Evolutionary conservation across 2,113 vertebrate genomes (phyloP), one percentile per base, ranked within the genome.

Genomic region (Electrona antarctica): DNA sequence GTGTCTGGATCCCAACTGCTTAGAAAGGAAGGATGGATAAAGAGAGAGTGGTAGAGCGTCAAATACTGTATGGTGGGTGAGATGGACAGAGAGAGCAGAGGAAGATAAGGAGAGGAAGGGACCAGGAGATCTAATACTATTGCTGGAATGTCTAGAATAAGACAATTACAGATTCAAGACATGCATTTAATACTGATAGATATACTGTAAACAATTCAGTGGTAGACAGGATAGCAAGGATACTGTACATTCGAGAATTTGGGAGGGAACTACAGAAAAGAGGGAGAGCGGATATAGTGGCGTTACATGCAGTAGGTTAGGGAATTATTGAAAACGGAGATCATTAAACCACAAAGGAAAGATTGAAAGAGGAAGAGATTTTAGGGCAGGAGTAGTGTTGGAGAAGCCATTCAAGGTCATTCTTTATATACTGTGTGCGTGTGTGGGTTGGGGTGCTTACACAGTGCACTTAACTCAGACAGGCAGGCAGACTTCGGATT

Each of bases 1-100:
- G 92, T 54, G 83, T 97, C 49, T 97, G 96, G 95, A 93, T 97
- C 68, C 95, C 96, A 1, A 94, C 94, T 9, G 95, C 94, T 2
- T 95, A 92, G 84, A 13, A 54, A 1, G 2, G 6, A 3, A 6
- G 29, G 21, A 63, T 12, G 45, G 57, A 41, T 41, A 4, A 41
- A 41, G 33, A 41, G 29, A 33, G 33, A 41, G 1, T 41, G 21
- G 21, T 21, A 21, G 21, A 21, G 21, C 21, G 33, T 41, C 33
- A 41, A 41, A 41, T 41, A 41, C 33, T 41, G 33, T 41, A 41
- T 41, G 33, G 33, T 41, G 33, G 33, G 33, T 41, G 33, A 41
- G 33, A 41, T 41, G 33, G 21, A 41, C 5, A 2, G 33, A 41
- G 33, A 46, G n/a, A 56, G 12, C 15, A 50, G 15, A 48, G 46